These are phyloP conservation scores for Hyphantria cunea DNA, from an alignment of 1,140 invertebrate species.

Conservation along the genomic window DNA sequence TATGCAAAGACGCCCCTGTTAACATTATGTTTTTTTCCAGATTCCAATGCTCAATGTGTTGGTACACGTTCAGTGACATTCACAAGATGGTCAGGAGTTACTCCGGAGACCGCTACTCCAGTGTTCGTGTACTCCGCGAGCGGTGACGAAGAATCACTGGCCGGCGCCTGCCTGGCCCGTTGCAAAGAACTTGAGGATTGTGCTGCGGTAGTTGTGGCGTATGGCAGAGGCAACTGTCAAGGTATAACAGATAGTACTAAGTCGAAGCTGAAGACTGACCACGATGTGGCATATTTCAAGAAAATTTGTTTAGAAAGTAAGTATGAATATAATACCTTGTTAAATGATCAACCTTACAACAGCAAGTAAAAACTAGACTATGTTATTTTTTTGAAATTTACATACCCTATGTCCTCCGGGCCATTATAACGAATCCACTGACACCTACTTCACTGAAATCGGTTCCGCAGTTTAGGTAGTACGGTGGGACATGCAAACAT, in stretches of 20 bases:
- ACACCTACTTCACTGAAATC: too few relatives aligned
- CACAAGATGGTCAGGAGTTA: conserved; percentile 65
- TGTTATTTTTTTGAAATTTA: too few relatives aligned
- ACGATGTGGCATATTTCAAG: conserved; percentile 72
- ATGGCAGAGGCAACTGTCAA: conserved; percentile 62
- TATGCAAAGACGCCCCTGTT: background rate
- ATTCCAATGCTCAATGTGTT: conserved; percentile 42
- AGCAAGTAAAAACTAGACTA: too few relatives aligned
- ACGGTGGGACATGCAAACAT: too few relatives aligned
- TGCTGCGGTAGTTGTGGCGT: conserved; percentile 55
- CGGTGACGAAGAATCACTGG: conserved; percentile 65
- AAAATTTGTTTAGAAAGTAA: conserved; percentile 61
- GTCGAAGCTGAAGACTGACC: conserved; percentile 53
- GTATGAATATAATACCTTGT: background rate
- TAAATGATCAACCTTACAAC: too few relatives aligned
- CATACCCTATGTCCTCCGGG: too few relatives aligned
- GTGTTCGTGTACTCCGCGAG: conserved; percentile 73
- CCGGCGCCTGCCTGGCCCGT: conserved; percentile 58
- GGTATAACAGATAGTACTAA: conserved; percentile 47
- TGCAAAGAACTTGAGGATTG: conserved; percentile 66
- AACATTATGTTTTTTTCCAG: conserved; percentile 33
- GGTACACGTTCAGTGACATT: conserved; percentile 45
- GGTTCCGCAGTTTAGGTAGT: too few relatives aligned
- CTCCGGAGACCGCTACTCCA: conserved; percentile 49
- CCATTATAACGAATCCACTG: too few relatives aligned